Conservation (phyloP, 35 echinoderm and acorn worm species). For the Strongylocentrotus purpuratus region DNA sequence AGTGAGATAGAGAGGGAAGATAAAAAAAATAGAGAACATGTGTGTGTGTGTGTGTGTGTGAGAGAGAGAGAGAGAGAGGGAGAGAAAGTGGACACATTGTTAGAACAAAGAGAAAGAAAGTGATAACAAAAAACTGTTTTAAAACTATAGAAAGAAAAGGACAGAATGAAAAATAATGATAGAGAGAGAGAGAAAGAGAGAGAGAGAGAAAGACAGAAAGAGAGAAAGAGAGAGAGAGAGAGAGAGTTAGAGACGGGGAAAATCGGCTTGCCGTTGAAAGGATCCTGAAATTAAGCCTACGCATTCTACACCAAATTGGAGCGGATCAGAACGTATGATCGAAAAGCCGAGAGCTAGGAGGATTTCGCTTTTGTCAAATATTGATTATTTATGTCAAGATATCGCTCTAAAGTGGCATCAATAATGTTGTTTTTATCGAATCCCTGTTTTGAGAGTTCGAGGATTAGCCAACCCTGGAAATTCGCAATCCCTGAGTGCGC, state of each 20-base stretch:
- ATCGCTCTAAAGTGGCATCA: not conserved
- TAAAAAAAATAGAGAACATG: too few species aligned
- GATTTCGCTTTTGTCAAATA: not conserved
- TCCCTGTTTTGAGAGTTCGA: not conserved
- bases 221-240: not conserved
- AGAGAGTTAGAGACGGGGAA: not conserved
- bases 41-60: too few species aligned
- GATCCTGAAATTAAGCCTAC: too few species aligned
- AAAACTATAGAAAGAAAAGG: too few species aligned
- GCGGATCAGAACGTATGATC: not conserved
- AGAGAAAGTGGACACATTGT: too few species aligned
- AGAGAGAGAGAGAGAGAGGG: too few species aligned
- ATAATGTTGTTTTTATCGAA: not conserved
- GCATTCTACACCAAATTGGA: too few species aligned
- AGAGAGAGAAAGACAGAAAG: not conserved
- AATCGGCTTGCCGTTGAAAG: too few species aligned
- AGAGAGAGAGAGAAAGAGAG: not conserved
- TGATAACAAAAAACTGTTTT: too few species aligned
- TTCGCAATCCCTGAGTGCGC: not conserved
- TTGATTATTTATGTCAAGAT: not conserved
- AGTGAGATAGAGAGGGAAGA: too few species aligned
- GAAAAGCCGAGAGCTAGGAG: not conserved
- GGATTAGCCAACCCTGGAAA: not conserved
- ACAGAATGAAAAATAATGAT: not conserved
- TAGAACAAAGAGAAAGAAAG: too few species aligned